Percentiles rank a stretch among this genome's conserved stretches.
phyloP scores from a whole-genome alignment of 2,113 vertebrate species.

The Phaetusa simplex region DNA sequence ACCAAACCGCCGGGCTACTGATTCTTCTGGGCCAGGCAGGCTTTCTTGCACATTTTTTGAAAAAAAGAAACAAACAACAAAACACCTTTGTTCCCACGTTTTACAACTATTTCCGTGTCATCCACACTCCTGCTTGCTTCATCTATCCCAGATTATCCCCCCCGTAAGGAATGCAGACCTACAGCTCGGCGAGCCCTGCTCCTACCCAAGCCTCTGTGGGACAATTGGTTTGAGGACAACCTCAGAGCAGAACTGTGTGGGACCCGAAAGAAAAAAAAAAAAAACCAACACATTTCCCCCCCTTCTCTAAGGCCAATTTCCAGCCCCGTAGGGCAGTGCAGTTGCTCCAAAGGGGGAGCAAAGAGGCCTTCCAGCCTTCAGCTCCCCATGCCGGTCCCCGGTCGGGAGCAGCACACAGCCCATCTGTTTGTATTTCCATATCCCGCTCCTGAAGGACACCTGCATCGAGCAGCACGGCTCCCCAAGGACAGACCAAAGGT shows the following conservation, averaged over 20 bases:
- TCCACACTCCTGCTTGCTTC: not conserved
- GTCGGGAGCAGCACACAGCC: not conserved
- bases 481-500: not conserved
- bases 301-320: not conserved
- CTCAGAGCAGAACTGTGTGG: not conserved
- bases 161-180: not conserved
- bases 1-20: not conserved
- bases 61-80: not conserved
- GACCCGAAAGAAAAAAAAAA: not conserved
- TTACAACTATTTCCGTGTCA: not conserved
- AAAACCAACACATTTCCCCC: fast-evolving
- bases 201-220: fast-evolving
- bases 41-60: not conserved
- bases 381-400: fast-evolving
- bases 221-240: not conserved
- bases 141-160: not conserved
- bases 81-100: not conserved
- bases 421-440: fast-evolving
- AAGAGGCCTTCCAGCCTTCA: not conserved
- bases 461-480: not conserved
- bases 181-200: not conserved
- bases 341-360: not conserved
- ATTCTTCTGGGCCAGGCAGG: not conserved
- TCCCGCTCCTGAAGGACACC: not conserved
- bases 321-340: not conserved